Percentiles rank a stretch among this genome's conserved stretches.
phyloP scores from a whole-genome alignment of 2,888 invertebrate species.

The Drosophila stalkeri region DNA sequence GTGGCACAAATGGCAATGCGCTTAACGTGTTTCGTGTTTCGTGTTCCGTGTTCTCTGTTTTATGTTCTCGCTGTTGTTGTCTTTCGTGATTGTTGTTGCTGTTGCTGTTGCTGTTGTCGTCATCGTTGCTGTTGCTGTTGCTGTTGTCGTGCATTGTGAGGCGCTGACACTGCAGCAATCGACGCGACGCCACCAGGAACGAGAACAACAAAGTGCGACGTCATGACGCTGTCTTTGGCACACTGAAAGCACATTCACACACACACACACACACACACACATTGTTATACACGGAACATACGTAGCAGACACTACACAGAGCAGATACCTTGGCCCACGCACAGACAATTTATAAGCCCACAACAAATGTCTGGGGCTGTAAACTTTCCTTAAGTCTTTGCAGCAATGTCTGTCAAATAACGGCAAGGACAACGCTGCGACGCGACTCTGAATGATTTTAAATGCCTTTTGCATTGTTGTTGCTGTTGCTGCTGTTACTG shows the following conservation, averaged over 20 bases:
- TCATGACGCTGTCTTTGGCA: slow-evolving; percentile 49
- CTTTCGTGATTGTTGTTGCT: slow-evolving; percentile 26
- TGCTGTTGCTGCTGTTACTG: slow-evolving; percentile 33
- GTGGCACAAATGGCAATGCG: slow-evolving; percentile 80
- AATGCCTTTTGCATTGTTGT: slow-evolving; percentile 49
- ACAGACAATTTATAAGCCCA: slow-evolving; percentile 80
- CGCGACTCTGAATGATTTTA: slow-evolving; percentile 74
- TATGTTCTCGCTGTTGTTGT: slow-evolving; percentile 61
- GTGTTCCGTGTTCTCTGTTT: slow-evolving; percentile 69
- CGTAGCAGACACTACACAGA: slow-evolving; percentile 21
- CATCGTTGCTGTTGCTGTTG: slow-evolving; percentile 20
- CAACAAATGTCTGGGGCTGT: slow-evolving; percentile 81
- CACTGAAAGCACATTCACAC: slow-evolving; percentile 8
- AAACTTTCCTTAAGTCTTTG: slow-evolving; percentile 78
- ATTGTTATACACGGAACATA: no score
- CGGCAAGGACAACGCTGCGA: slow-evolving; percentile 60
- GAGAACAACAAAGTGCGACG: slow-evolving; percentile 22
- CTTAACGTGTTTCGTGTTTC: slow-evolving; percentile 76
- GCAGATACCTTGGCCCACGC: slow-evolving; percentile 77
- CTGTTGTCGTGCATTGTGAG: slow-evolving; percentile 55
- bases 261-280: background rate
- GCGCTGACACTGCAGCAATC: slow-evolving; percentile 72
- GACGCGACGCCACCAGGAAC: slow-evolving; percentile 47
- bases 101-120: slow-evolving; percentile 29
- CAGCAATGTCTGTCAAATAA: slow-evolving; percentile 59